Evolutionary conservation across 2,113 vertebrate genomes (phyloP), one percentile per base, ranked within the genome.

Genomic region (Riparia riparia): DNA sequence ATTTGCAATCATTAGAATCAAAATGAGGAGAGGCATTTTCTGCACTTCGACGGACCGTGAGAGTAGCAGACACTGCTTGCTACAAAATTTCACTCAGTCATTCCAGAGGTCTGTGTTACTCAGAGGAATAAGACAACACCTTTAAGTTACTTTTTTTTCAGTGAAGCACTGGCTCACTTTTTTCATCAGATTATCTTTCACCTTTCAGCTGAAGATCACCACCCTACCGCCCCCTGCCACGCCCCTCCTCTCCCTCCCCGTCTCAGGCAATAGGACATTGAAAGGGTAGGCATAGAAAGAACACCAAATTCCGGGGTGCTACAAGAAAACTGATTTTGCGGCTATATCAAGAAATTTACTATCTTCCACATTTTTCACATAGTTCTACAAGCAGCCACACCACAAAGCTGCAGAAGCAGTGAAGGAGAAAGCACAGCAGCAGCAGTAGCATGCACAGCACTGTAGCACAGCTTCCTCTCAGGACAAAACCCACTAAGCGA

Each of bases 41-140:
- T 31, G 20, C 19, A 32, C 2, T n/a, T n/a, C n/a, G n/a, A 6
- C 6, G 15, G 15, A 72, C 82, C 28, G 28, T 17, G 2, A 82
- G 25, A 86, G 6, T 2, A 64, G 20, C 2, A 3, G 69, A 47
- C 37, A 63, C 81, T 32, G 10, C n/a, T 47, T 0, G 0, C 31
- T 20, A 76, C 3, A 19, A 25, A 50, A 77, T 70, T 63, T 87
- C 29, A 47, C 6, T 8, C 34, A 47, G 14, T 49, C 50, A 44
- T 72, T 86, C 32, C 57, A 72, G n/a, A 79, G 10, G 26, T 44
- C 16, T 17, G 5, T 10, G 12, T 18, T 74, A 66, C 12, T 26
- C 12, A 6, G 20, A 37, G 13, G 15, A 14, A 24, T 58, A 60
- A 42, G 3, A 12, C 42, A 91, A 85, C 18, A 57, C 14, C 15